A percentile compares a stretch with the other conserved stretches of the same genome.
Conservation (phyloP, 1,140 invertebrate genomes). For the Ruditapes philippinarum region DNA sequence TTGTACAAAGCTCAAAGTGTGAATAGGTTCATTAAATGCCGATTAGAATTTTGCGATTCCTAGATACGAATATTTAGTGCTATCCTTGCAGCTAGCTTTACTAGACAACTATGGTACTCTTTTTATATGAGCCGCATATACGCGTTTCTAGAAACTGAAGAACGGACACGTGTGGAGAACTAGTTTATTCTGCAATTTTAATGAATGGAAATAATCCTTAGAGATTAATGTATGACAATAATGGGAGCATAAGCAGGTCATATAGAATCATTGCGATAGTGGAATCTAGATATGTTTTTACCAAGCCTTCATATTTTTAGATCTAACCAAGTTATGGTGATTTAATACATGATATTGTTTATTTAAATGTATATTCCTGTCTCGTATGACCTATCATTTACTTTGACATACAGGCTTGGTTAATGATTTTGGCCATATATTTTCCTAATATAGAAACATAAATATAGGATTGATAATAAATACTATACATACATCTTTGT, state of each 20-base stretch:
- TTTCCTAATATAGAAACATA: too few relatives aligned
- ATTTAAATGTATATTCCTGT: too few relatives aligned
- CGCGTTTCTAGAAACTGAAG: conserved; percentile 50
- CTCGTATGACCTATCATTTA: too few relatives aligned
- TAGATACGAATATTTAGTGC: conserved; percentile 41
- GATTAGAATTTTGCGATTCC: conserved; percentile 59
- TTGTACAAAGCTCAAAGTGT: conserved; percentile 41
- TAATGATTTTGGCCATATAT: too few relatives aligned
- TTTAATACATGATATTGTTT: not conserved
- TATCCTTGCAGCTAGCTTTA: not conserved
- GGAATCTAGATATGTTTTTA: not conserved
- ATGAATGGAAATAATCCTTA: conserved; percentile 25
- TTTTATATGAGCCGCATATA: conserved; percentile 1
- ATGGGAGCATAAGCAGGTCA: not conserved
- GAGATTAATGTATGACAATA: not conserved
- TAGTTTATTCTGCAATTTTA: not conserved
- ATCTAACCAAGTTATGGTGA: not conserved
- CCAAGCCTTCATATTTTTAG: not conserved
- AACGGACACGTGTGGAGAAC: conserved; percentile 2
- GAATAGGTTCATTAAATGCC: conserved; percentile 58
- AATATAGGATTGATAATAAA: too few relatives aligned
- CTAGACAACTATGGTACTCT: conserved; percentile 24
- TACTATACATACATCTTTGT: too few relatives aligned
- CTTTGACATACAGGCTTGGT: too few relatives aligned
- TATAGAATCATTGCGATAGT: not conserved